A percentile compares a stretch with the other conserved stretches of the same genome.
Conservation (phyloP, 2,113 vertebrate genomes). For the Nasalis larvatus region DNA sequence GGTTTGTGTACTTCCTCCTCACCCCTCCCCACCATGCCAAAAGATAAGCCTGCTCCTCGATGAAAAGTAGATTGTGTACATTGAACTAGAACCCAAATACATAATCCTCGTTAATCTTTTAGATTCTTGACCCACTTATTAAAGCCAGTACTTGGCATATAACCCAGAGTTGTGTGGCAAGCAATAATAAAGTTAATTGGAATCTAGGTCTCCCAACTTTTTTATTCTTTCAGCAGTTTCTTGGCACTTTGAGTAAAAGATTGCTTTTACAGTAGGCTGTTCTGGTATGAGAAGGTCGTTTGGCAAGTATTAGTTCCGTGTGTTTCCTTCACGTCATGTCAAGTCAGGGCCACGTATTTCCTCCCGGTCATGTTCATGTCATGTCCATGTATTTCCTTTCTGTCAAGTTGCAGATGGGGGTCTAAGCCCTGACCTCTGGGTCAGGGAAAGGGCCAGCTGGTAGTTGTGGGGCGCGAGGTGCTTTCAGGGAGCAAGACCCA, state of each 20-base stretch:
- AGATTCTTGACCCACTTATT: constrained; percentile 60
- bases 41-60: not conserved
- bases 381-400: not conserved
- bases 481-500: not conserved
- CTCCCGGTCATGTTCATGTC: not conserved
- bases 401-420: not conserved
- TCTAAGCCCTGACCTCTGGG: not conserved
- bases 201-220: constrained; percentile 31
- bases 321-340: not conserved
- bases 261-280: not conserved
- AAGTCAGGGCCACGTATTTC: not conserved
- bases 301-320: not conserved
- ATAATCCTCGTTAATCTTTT: constrained; percentile 67
- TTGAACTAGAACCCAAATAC: constrained; percentile 34
- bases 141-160: constrained; percentile 47
- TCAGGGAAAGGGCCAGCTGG: not conserved
- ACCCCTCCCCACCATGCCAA: not conserved
- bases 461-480: no score
- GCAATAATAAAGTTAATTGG: constrained; percentile 42
- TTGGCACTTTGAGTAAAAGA: not conserved
- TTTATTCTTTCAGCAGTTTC: constrained; percentile 34
- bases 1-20: not conserved
- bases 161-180: constrained; percentile 16
- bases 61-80: not conserved
- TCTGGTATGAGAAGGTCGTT: not conserved